phyloP scores from a whole-genome alignment of 2,113 vertebrate genomes.

The Empidonax alnorum region DNA sequence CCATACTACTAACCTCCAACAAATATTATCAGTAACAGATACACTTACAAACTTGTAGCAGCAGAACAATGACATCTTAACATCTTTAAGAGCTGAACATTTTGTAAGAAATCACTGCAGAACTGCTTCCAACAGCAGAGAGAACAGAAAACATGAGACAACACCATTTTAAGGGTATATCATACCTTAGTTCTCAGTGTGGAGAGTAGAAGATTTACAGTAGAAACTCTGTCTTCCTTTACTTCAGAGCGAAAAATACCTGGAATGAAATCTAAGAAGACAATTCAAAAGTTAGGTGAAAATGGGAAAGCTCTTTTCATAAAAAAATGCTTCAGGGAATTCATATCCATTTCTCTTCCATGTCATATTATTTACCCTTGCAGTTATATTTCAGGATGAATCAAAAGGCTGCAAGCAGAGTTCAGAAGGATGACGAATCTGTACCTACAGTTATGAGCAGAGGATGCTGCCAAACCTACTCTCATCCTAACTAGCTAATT shows the following conservation, averaged over 20 bases:
- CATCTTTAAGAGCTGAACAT: not conserved
- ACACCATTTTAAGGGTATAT: not conserved
- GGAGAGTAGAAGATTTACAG: slow-evolving; percentile 87
- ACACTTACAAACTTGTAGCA: not conserved
- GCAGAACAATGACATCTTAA: not conserved
- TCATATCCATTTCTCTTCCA: not conserved
- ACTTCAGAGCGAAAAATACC: slow-evolving; percentile 86
- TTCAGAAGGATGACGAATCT: not conserved
- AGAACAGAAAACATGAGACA: not conserved
- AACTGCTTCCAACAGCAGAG: not conserved
- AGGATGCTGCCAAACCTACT: not conserved
- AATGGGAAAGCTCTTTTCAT: not conserved
- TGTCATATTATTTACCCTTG: not conserved
- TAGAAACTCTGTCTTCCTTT: slow-evolving; percentile 91
- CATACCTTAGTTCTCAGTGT: slow-evolving; percentile 86
- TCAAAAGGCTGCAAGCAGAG: not conserved
- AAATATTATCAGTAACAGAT: not conserved
- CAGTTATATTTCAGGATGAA: not conserved
- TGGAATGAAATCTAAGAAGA: slow-evolving; percentile 86
- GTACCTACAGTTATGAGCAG: not conserved
- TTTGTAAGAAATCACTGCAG: not conserved
- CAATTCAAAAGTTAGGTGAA: slow-evolving; percentile 39
- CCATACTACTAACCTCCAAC: not conserved
- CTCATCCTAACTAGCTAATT: not conserved
- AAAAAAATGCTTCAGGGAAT: not conserved